Conservation (phyloP, 2,888 invertebrate genomes). For the Cheilosia urbana region DNA sequence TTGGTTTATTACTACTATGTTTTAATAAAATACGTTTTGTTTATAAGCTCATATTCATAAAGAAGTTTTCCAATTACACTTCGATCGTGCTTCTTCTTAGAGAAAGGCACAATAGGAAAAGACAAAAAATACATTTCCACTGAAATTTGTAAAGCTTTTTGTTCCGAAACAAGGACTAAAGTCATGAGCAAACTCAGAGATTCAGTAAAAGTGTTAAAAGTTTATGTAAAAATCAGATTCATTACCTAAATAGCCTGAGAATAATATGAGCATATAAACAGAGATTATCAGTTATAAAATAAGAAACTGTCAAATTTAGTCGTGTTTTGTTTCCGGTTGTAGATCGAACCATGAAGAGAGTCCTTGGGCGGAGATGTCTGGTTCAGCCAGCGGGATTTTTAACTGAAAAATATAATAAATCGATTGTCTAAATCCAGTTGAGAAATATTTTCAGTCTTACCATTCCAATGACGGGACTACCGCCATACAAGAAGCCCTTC, state of each 20-base stretch:
- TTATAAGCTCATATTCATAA: conserved; percentile 40
- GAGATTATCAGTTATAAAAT: conserved; percentile 11
- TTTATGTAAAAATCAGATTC: background rate
- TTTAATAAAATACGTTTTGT: background rate
- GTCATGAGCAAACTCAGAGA: conserved; percentile 21
- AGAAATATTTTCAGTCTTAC: conserved; percentile 82
- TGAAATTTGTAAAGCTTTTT: background rate
- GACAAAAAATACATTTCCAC: conserved; percentile 4
- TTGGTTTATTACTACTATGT: background rate
- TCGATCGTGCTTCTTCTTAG: conserved; percentile 31
- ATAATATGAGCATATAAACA: background rate
- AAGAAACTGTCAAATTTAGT: conserved; percentile 86
- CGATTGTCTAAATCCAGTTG: background rate
- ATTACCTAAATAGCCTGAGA: conserved; percentile 40
- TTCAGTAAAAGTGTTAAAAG: conserved; percentile 17
- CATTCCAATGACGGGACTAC: conserved; percentile 93
- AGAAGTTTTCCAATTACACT: background rate
- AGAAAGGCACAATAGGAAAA: conserved; percentile 33
- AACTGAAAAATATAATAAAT: conserved; percentile 77
- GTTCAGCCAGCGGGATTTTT: conserved; percentile 80
- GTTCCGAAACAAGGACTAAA: background rate
- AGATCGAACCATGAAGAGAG: conserved; percentile 82
- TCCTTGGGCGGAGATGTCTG: conserved; percentile 82
- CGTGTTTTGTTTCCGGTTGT: conserved; percentile 86
- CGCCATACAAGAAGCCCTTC: conserved; percentile 91